Evolutionary conservation across 2,113 vertebrate genomes (phyloP), one percentile per base, ranked within the genome.

Genomic region (Corapipo altera): DNA sequence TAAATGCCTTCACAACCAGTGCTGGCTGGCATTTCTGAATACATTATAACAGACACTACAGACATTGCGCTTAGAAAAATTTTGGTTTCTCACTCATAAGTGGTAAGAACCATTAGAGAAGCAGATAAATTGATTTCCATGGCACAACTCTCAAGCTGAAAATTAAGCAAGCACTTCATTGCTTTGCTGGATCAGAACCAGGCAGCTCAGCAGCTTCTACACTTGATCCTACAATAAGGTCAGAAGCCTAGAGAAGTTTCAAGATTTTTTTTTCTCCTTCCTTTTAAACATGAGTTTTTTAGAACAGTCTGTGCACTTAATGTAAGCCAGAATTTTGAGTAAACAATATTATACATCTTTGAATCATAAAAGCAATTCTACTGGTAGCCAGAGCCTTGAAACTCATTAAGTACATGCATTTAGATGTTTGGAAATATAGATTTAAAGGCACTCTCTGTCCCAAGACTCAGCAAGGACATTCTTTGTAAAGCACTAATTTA

Each of bases 401-500:
- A 49, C 43, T 54, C 27, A 23, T 76, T 65, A 89, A 72, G 24
- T 55, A 85, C 14, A 64, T 0, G 1, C 62, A 62, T 84, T 93
- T 48, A 79, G 14, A 61, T 54, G 49, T 84, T 95, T 91, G 55
- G 65, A 93, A 85, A 22, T 15, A 58, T 4, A 54, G 33, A 39
- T 39, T 78, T 74, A 69, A 73, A 46, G 51, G 21, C 49, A 66
- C 74, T 57, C 12, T 61, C 18, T 83, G 30, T 82, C 85, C 64
- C 62, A 89, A 44, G 57, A 86, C 80, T 94, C 89, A 88, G 77
- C 71, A 97, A 73, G 88, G 65, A 72, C 54, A 43, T 48, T 62
- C 74, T 55, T 92, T 86, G 46, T 64, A 94, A 92, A 54, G 66
- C 82, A 37, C 48, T 72, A 89, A 94, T 71, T 88, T 67, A 93